Conservation (phyloP, 2,888 invertebrate genomes). For the Drosophila helvetica region DNA sequence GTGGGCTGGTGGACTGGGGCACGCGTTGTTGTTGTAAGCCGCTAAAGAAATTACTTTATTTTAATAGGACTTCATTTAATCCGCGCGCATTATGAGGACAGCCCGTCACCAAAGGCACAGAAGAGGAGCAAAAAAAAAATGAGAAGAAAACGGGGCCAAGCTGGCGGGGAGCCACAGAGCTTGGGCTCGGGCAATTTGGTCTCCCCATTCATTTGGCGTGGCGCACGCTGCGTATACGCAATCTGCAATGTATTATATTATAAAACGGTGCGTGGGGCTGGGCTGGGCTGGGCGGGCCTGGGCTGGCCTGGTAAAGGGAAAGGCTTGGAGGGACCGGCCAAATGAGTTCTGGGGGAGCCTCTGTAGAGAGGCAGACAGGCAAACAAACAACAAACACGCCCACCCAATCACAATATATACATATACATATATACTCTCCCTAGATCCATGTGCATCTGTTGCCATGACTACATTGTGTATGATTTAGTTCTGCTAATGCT, state of each 20-base stretch:
- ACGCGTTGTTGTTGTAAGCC: conserved; percentile 37
- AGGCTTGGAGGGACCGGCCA: conserved; percentile 37
- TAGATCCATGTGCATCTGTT: neutral
- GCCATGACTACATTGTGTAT: neutral
- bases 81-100: conserved; percentile 64
- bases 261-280: conserved; percentile 58
- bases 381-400: conserved; percentile 65
- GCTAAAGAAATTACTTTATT: conserved; percentile 74
- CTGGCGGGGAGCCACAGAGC: conserved; percentile 30
- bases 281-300: neutral
- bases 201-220: conserved; percentile 44
- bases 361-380: conserved; percentile 14
- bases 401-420: conserved; percentile 26
- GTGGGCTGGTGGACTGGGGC: conserved; percentile 32
- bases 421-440: conserved; percentile 11
- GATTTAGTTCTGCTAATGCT: neutral
- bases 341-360: conserved; percentile 1
- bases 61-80: conserved; percentile 79
- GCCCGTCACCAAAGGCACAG: conserved; percentile 12
- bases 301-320: conserved; percentile 16
- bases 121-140: conserved; percentile 26
- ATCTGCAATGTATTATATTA: conserved; percentile 59
- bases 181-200: conserved; percentile 60
- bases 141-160: conserved; percentile 24
- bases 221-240: conserved; percentile 72